phyloP scores from a whole-genome alignment of 2,113 vertebrate species.

The Pedetes capensis region DNA sequence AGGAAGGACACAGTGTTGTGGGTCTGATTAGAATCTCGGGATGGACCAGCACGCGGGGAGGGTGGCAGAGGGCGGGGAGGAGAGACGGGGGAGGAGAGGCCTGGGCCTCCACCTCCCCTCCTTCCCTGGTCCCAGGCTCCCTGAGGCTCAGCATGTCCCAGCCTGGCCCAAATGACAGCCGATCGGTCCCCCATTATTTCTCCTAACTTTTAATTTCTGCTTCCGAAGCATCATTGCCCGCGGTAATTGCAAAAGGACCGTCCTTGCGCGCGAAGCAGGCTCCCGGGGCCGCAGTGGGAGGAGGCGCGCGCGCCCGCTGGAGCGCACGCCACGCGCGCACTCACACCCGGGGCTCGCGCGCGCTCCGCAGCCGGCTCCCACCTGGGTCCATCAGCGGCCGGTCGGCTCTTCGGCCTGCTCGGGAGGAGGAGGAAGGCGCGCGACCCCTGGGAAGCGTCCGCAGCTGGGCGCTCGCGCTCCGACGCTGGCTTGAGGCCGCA shows the following conservation, averaged over 20 bases:
- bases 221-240: conserved; percentile 96
- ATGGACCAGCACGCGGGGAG: conserved; percentile 62
- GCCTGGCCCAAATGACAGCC: conserved; percentile 88
- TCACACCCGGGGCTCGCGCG: not conserved
- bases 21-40: conserved; percentile 85
- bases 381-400: not conserved
- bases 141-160: conserved; percentile 92
- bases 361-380: not conserved
- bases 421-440: not conserved
- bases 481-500: not conserved
- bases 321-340: not conserved
- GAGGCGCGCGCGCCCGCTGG: conserved; percentile 1
- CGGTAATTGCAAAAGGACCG: conserved; percentile 95
- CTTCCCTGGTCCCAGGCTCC: conserved; percentile 59
- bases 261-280: conserved; percentile 90
- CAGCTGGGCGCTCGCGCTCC: not conserved
- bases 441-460: not conserved
- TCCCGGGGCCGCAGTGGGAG: conserved; percentile 63
- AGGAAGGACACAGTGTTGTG: conserved; percentile 82
- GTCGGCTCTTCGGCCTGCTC: not conserved
- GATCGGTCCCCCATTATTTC: conserved; percentile 96
- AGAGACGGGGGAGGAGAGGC: conserved; percentile 62
- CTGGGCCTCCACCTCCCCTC: not conserved
- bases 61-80: conserved; percentile 64
- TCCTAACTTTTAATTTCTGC: conserved; percentile 97